These are phyloP conservation scores for Synanthedon formicaeformis DNA, from an alignment of 2,888 invertebrate species.

Conservation along the genomic window DNA sequence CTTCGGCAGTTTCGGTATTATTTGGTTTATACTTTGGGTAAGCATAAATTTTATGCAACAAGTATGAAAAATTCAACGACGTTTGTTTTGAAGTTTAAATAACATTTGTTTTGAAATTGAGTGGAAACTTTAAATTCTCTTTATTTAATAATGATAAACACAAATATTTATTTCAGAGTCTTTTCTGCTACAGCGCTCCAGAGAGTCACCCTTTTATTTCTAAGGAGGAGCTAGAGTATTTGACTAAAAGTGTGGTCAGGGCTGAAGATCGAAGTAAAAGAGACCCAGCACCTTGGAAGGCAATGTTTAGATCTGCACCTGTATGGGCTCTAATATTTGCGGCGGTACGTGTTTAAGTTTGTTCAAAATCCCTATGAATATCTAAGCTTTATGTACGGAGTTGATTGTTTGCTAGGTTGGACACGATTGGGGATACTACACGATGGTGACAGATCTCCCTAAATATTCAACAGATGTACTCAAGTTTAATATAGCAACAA, in stretches of 20 bases:
- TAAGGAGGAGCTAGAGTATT: conserved; percentile 59
- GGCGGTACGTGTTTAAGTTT: conserved; percentile 56
- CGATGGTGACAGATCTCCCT: conserved; percentile 79
- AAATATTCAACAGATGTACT: conserved; percentile 76
- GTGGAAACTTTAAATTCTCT: too few relatives aligned
- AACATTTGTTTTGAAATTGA: too few relatives aligned
- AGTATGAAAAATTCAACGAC: too few relatives aligned
- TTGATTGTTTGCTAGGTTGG: conserved; percentile 35
- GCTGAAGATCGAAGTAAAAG: conserved; percentile 53
- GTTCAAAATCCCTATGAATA: too few relatives aligned
- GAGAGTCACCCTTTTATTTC: conserved; percentile 67
- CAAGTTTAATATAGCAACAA: conserved; percentile 72
- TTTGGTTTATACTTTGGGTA: conserved; percentile 69
- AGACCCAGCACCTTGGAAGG: conserved; percentile 78
- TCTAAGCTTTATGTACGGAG: not conserved
- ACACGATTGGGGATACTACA: conserved; percentile 77
- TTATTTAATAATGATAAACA: too few relatives aligned
- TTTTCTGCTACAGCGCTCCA: conserved; percentile 64
- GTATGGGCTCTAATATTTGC: conserved; percentile 80
- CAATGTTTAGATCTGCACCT: conserved; percentile 75
- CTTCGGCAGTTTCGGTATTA: conserved; percentile 66
- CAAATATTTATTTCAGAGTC: conserved; percentile 32
- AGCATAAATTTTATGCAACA: conserved; percentile 10
- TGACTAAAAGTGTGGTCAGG: conserved; percentile 68
- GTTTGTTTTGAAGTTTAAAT: too few relatives aligned